Evolutionary conservation across 2,888 invertebrate genomes (phyloP).

Genomic region (Seira musarum): DNA sequence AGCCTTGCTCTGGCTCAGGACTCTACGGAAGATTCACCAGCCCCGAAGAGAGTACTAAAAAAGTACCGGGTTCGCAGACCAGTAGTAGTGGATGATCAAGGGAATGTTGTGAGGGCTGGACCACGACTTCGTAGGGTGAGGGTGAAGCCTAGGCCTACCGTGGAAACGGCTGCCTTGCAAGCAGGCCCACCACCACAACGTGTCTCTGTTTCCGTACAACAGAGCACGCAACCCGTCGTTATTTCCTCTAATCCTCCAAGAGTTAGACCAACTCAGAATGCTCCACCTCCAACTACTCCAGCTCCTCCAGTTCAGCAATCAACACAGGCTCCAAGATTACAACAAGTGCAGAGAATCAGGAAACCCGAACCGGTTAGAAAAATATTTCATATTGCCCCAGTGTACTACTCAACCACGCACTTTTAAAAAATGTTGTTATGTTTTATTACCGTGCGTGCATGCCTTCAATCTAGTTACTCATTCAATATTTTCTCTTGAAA

Average conservation of each 20-base stretch:
- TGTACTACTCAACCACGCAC: too few species aligned
- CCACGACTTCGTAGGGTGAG: constrained; percentile 58
- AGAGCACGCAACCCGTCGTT: constrained; percentile 36
- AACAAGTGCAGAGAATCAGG: constrained; percentile 27
- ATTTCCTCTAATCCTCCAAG: constrained; percentile 48
- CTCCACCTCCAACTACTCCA: neutral
- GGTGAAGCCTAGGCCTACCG: constrained; percentile 58
- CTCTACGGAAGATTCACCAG: constrained; percentile 65
- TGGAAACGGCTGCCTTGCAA: constrained; percentile 56
- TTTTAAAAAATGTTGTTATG: too few species aligned
- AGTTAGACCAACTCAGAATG: constrained; percentile 25
- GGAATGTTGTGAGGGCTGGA: constrained; percentile 61
- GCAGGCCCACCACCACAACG: constrained; percentile 35
- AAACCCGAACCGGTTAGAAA: too few species aligned
- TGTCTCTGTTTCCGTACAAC: constrained; percentile 8
- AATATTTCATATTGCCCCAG: too few species aligned
- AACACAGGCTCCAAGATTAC: constrained; percentile 16
- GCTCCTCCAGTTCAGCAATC: constrained; percentile 4
- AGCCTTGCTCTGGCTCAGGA: constrained; percentile 64
- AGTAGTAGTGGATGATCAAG: constrained; percentile 62
- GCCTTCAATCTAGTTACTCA: too few species aligned
- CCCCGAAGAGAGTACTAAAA: constrained; percentile 67
- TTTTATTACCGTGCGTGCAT: too few species aligned
- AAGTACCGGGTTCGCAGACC: constrained; percentile 68
- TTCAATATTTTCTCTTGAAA: too few species aligned